Percentiles rank a stretch among this genome's conserved stretches.
Conservation (phyloP, 2,888 invertebrate genomes). For the Laothoe populi region DNA sequence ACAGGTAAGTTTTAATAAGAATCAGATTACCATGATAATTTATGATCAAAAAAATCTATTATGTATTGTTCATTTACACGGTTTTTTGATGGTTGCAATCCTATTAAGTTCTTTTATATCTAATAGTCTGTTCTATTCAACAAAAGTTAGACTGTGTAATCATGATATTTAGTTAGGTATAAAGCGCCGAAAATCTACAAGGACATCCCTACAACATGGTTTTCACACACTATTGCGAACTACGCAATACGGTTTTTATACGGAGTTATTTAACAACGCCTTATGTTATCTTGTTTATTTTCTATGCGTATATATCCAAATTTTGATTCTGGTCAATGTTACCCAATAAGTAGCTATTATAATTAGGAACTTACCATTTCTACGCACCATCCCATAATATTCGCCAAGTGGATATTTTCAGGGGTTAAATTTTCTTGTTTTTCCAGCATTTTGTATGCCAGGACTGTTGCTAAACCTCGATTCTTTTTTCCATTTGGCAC, state of each 20-base stretch:
- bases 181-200: background rate
- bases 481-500: conserved; percentile 96
- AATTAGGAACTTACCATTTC: conserved; percentile 90
- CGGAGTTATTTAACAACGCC: background rate
- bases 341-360: background rate
- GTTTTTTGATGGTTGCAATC: too few relatives aligned
- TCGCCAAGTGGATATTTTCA: conserved; percentile 91
- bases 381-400: conserved; percentile 96
- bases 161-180: background rate
- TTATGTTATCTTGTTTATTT: background rate
- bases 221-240: background rate
- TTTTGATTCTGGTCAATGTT: background rate
- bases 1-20: too few relatives aligned
- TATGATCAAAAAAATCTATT: too few relatives aligned
- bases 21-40: too few relatives aligned
- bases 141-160: background rate
- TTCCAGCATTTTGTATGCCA: conserved; percentile 90
- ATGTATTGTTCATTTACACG: too few relatives aligned
- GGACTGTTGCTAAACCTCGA: conserved; percentile 89
- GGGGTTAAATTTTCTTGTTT: conserved; percentile 88
- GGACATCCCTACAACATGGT: background rate
- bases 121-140: background rate
- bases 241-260: background rate
- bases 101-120: too few relatives aligned
- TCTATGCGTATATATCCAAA: background rate